Percentiles rank a stretch among this genome's conserved stretches.
phyloP scores from a whole-genome alignment of 2,888 invertebrate species.

The Chrysina gloriosa region DNA sequence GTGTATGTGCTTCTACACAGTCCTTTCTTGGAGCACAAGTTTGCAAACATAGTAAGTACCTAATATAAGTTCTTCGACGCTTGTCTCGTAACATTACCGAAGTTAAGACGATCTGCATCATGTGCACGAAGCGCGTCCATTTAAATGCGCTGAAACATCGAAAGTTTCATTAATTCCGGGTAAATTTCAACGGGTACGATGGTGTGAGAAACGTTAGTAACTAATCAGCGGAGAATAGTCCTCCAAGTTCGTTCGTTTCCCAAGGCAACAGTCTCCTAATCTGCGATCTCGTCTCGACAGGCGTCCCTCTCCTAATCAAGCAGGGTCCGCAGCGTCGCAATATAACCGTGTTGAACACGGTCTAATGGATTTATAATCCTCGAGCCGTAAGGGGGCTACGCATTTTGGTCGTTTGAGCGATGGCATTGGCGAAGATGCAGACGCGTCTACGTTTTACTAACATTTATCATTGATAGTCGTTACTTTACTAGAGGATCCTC shows the following conservation, averaged over 20 bases:
- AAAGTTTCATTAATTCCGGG: constrained; percentile 37
- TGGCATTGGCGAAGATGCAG: constrained; percentile 62
- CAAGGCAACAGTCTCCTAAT: constrained; percentile 63
- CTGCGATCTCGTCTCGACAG: constrained; percentile 56
- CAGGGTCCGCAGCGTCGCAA: constrained; percentile 57
- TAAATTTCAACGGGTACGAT: constrained; percentile 30
- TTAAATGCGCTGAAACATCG: constrained; percentile 34
- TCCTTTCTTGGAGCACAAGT: no score
- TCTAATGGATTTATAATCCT: constrained; percentile 62
- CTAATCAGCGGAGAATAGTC: constrained; percentile 31
- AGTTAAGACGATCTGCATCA: constrained; percentile 27
- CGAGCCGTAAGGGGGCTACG: constrained; percentile 50
- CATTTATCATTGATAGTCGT: constrained; percentile 68
- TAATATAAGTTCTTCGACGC: constrained; percentile 3
- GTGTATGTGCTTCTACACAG: no score
- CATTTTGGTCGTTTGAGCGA: constrained; percentile 56
- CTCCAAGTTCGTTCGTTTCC: constrained; percentile 52
- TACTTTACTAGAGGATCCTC: constrained; percentile 56
- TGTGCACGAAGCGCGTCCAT: constrained; percentile 21
- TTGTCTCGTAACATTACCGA: constrained; percentile 20
- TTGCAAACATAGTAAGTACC: not conserved
- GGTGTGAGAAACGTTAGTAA: constrained; percentile 30
- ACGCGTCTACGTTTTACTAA: constrained; percentile 63
- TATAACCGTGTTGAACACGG: constrained; percentile 57
- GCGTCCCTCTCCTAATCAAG: constrained; percentile 51